phyloP scores from a whole-genome alignment of 1,140 invertebrate species.

The Paracyclopina nana region DNA sequence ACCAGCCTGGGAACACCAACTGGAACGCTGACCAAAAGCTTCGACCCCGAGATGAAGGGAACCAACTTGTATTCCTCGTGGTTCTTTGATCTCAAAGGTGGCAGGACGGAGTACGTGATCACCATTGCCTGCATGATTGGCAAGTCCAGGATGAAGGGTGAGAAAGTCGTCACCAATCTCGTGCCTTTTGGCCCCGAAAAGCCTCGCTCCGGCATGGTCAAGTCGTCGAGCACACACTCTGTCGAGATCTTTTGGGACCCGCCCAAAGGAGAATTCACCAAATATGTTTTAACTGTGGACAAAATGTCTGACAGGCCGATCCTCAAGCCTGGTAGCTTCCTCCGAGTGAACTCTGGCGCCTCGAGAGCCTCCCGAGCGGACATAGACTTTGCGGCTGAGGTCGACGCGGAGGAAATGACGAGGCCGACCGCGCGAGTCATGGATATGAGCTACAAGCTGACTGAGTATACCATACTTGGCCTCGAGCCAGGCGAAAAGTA shows the following conservation, averaged over 20 bases:
- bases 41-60: neutral
- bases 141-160: conserved; percentile 15
- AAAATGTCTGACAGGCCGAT: neutral
- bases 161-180: conserved; percentile 13
- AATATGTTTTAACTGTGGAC: conserved; percentile 6
- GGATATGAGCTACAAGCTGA: conserved; percentile 8
- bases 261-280: conserved; percentile 16
- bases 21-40: too few relatives aligned
- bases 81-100: conserved; percentile 12
- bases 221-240: neutral
- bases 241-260: conserved; percentile 15
- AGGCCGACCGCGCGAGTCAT: neutral
- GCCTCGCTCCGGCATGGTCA: conserved; percentile 13
- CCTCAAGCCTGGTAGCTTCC: neutral
- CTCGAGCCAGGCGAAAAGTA: conserved; percentile 10
- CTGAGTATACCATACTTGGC: conserved; percentile 5
- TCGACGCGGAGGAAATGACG: neutral
- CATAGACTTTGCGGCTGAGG: too few relatives aligned
- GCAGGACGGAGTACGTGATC: conserved; percentile 12
- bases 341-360: neutral
- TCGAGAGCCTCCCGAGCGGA: neutral
- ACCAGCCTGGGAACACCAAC: too few relatives aligned
- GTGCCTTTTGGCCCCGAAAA: conserved; percentile 14
- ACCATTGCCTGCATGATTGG: conserved; percentile 14
- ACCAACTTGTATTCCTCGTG: neutral